Base-by-base conservation (phyloP, 2,797 vertebrate species). In the Amphiprion clarkii region DNA sequence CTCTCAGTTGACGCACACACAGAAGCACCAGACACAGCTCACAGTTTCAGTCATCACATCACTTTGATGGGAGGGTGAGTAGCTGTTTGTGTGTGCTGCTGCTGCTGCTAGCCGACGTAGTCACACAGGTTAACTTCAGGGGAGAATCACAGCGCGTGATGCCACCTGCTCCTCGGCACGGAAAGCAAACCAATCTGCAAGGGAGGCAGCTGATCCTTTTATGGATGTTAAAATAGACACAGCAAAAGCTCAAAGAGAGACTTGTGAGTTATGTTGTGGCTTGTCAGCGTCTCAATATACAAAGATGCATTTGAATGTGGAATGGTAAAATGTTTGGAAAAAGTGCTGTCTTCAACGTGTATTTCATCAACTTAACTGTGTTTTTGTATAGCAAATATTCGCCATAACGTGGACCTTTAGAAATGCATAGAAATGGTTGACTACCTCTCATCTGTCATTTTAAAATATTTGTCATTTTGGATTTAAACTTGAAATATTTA, bases 41-140 rank as follows among this genome's bases (percentile, higher is more conserved):
- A 57, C 62, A 79, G 74, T 81, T 79, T 86, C 58, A 70, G 66
- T 78, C 67, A 86, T 75, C 49, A 21, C 58, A 61, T 75, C 78
- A 42, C 81, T 78, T 57, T 79, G 53, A 69, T 63, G 48, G 33
- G 75, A 56, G 33, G 64, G 70, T 93, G 89, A 92, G 84, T 93
- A 89, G 70, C 68, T 84, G 81, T 84, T 86, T 85, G 89, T 88
- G 87, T 89, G 74, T 39, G 36, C 36, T 39, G 36, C 36, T 21
- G 64, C 65, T 81, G 82, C 59, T 48, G 60, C 73, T 52, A 77
- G 49, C 51, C 0, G 36, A 27, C 66, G 67, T 75, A 78, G 79
- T 91, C 88, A 87, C 74, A 67, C 82, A 87, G 76, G 69, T 83
- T 85, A 84, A 78, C 67, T 23, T 74, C 70, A 70, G 63, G 31